phyloP scores from a whole-genome alignment of 2,797 vertebrate genomes.

The Xiphorhynchus erythropygius region DNA sequence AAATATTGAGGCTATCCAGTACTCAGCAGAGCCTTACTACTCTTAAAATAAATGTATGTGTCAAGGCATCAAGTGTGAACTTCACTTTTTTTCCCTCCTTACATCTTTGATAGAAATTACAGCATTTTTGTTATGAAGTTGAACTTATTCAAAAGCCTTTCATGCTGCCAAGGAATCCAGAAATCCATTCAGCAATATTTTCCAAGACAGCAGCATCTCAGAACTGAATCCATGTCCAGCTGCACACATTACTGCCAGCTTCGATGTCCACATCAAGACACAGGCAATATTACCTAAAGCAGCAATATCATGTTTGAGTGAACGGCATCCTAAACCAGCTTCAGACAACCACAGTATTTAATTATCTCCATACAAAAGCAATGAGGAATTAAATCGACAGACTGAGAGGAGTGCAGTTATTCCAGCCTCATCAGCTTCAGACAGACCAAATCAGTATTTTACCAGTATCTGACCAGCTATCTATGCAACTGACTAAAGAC shows the following conservation, averaged over 20 bases:
- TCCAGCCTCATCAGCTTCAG: not conserved
- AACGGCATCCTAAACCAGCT: not conserved
- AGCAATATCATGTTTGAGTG: not conserved
- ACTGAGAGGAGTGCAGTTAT: not conserved
- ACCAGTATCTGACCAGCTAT: not conserved
- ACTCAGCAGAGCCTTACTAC: not conserved
- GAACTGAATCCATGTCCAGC: not conserved
- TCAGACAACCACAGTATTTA: not conserved
- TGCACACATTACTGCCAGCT: not conserved
- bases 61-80: not conserved
- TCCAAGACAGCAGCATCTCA: not conserved
- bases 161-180: not conserved
- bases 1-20: not conserved
- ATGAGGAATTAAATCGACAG: not conserved
- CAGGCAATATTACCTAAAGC: not conserved
- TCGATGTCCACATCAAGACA: not conserved
- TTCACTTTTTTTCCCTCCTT: not conserved
- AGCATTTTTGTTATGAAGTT: not conserved
- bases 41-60: not conserved
- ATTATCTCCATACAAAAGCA: not conserved
- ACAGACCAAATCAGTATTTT: not conserved
- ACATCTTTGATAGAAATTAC: rapidly evolving
- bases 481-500: not conserved
- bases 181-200: not conserved
- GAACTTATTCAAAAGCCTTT: not conserved